These are phyloP conservation scores for Paraescarpia echinospica DNA, from an alignment of 1,140 invertebrate genomes.

Conservation along the genomic window DNA sequence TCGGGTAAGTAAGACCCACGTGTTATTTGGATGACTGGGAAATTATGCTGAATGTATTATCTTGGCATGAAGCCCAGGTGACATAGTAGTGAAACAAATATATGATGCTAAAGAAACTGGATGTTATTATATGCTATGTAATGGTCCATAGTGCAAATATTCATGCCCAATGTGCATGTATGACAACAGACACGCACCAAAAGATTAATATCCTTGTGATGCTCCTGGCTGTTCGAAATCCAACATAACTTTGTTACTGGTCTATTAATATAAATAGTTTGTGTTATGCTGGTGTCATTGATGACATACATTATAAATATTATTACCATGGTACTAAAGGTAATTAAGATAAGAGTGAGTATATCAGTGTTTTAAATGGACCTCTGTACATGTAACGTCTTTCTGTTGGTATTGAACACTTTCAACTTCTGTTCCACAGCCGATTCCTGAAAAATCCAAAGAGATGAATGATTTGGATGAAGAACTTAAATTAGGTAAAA, in stretches of 20 bases:
- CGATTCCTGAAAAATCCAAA: background rate
- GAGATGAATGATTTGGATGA: background rate
- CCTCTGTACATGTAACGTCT: background rate
- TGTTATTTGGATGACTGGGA: too few species aligned
- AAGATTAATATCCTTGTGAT: background rate
- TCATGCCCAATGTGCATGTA: background rate
- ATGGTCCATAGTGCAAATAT: too few species aligned
- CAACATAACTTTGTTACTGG: background rate
- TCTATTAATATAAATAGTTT: too few species aligned
- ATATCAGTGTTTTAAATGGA: background rate
- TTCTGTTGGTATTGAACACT: background rate
- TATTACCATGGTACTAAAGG: background rate
- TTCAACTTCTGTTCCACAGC: background rate
- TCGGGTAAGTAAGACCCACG: too few species aligned
- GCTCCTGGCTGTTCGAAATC: background rate
- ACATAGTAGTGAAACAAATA: too few species aligned
- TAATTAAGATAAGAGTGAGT: background rate
- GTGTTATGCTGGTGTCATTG: too few species aligned
- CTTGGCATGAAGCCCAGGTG: too few species aligned
- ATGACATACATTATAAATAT: too few species aligned
- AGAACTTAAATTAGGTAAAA: background rate
- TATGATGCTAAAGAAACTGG: background rate
- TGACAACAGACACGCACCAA: background rate
- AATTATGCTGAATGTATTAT: too few species aligned
- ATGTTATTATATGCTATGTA: background rate